Evolutionary conservation across 2,888 invertebrate genomes (phyloP).

Genomic region (Drosophila trichaetosa): DNA sequence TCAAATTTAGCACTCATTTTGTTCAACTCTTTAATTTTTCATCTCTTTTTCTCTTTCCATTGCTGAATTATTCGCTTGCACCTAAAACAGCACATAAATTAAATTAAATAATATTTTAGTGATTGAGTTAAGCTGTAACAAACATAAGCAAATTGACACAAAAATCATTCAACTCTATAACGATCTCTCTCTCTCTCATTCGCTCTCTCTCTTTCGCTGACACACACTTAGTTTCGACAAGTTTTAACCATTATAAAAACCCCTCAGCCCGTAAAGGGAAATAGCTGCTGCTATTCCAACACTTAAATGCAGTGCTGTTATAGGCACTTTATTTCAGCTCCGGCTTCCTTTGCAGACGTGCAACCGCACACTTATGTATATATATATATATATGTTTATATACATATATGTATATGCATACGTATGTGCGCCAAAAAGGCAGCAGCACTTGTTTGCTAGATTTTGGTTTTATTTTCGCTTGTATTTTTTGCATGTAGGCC

Average conservation of each 20-base stretch:
- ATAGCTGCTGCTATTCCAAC: conserved; percentile 18
- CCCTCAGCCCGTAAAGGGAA: conserved; percentile 8
- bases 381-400: neutral
- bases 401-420: neutral
- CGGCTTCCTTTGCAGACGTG: neutral
- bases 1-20: neutral
- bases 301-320: conserved; percentile 57
- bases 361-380: neutral
- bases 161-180: neutral
- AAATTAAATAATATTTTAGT: neutral
- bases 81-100: neutral
- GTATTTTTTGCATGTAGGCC: conserved; percentile 35
- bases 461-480: conserved; percentile 50
- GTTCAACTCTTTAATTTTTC: neutral
- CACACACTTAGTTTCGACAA: conserved; percentile 17
- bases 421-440: conserved; percentile 46
- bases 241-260: conserved; percentile 30
- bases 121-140: neutral
- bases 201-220: neutral
- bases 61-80: neutral
- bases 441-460: conserved; percentile 59
- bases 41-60: neutral
- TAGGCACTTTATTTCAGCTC: conserved; percentile 33
- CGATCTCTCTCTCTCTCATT: neutral
- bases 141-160: neutral